Base-by-base conservation (phyloP, 2,888 invertebrate species). In the Apamea crenata region DNA sequence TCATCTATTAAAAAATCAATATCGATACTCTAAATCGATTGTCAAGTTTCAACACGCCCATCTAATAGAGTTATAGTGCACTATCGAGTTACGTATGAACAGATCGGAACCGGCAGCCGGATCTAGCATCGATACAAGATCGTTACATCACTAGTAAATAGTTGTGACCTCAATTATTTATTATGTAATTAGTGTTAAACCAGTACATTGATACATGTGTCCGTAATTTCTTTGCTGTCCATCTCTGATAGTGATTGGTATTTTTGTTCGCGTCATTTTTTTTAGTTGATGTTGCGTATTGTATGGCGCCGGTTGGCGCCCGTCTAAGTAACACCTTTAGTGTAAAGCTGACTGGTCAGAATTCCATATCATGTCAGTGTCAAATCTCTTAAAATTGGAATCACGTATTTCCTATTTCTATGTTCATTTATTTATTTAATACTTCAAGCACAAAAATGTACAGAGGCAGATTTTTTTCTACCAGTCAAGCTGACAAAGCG, bases 51-150 rank as follows among this genome's bases (percentile, higher is more conserved):
- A 80, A 78, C 69, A 86, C 88, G 79, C 83, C 88, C 59, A 80
- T 80, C 66, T 80, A 88, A 86, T 86, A 74, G 74, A 88, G 76
- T 76, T 72, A 76, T 80, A 81, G 85, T 85, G 68, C 74, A 89
- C 82, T 83, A 83, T 85, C 59, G 76, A 80, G 87, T 91, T 91
- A 90, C 90, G 90, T 93, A 89, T 86, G 84, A 81, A 76, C 82
- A 59, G 84, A 84, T 89, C 93, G 94, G 93, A 93, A 94, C 90
- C 86, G 82, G 86, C 84, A 91, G 89, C 94, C 94, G 95, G 93
- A 94, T 94, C 93, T 93, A 91, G 82, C 88, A 88, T 89, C 90
- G 87, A 87, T 90, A 90, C 84, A 84, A 77, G 61, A 68, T 85
- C 56, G 90, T 94, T 94, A 91, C 91, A 91, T 93, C 92, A 94